Evolutionary conservation across 2,797 vertebrate genomes (phyloP).

Genomic region (Hirundo rustica): DNA sequence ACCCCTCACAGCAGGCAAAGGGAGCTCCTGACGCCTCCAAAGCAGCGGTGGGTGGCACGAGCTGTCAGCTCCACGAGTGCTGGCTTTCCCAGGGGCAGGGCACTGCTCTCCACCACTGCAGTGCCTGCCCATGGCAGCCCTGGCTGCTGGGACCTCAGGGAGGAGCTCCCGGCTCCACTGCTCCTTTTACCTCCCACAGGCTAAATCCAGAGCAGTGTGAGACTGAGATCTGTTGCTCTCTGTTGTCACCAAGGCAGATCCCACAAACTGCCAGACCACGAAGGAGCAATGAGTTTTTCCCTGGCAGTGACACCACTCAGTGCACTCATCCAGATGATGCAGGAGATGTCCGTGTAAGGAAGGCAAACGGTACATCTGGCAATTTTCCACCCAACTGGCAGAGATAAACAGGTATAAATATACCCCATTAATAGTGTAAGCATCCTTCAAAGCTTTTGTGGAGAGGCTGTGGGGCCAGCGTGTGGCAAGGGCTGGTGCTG

Average conservation of each 20-base stretch:
- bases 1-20: background rate
- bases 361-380: slow-evolving; percentile 19
- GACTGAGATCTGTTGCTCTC: background rate
- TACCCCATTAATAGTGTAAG: background rate
- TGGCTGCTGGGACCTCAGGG: background rate
- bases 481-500: background rate
- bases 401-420: slow-evolving; percentile 44
- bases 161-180: background rate
- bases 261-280: fast-evolving
- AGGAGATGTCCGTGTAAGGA: background rate
- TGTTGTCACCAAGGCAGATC: background rate
- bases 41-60: fast-evolving
- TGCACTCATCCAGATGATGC: background rate
- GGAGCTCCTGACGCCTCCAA: background rate
- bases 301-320: background rate
- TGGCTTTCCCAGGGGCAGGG: fast-evolving
- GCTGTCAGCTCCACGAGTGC: background rate
- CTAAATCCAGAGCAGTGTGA: background rate
- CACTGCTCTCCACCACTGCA: background rate
- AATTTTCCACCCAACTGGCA: slow-evolving; percentile 42
- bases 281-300: background rate
- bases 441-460: background rate
- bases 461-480: background rate
- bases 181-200: background rate
- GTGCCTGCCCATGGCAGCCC: background rate